phyloP scores from a whole-genome alignment of 2,888 invertebrate species.

The Apamea crenata region DNA sequence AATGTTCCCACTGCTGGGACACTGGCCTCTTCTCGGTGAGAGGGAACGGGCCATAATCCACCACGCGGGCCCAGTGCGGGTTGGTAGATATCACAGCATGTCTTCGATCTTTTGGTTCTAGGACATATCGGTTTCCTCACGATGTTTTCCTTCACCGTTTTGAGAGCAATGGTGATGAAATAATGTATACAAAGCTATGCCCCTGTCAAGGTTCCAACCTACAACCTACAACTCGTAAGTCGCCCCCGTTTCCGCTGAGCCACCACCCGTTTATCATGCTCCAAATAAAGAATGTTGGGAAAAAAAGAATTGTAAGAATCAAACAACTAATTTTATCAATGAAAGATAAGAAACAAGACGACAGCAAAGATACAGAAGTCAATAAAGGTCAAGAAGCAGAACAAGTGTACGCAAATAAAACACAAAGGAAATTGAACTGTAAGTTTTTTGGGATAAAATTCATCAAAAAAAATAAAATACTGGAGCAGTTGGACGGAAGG shows the following conservation, averaged over 20 bases:
- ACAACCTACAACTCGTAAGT: not conserved
- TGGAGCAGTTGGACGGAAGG: conserved; percentile 2
- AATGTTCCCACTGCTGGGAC: too few species aligned
- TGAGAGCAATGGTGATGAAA: not conserved
- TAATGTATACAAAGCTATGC: not conserved
- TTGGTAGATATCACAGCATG: not conserved
- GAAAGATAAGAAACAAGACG: not conserved
- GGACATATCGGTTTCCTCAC: not conserved
- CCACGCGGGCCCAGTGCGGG: not conserved
- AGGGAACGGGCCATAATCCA: not conserved
- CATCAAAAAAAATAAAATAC: conserved; percentile 32
- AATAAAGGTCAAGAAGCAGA: conserved; percentile 9
- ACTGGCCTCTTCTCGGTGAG: not conserved
- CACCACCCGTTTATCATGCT: not conserved
- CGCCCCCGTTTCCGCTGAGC: not conserved
- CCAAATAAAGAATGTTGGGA: not conserved
- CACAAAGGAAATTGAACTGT: conserved; percentile 1
- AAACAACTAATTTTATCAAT: not conserved
- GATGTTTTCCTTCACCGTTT: not conserved
- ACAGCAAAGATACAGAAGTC: not conserved
- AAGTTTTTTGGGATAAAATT: conserved; percentile 19
- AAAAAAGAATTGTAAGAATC: not conserved
- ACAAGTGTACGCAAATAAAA: conserved; percentile 34
- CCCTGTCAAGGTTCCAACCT: not conserved
- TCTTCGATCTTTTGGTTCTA: not conserved